Evolutionary conservation across 1,140 invertebrate species (phyloP).

Genomic region (Battus philenor): DNA sequence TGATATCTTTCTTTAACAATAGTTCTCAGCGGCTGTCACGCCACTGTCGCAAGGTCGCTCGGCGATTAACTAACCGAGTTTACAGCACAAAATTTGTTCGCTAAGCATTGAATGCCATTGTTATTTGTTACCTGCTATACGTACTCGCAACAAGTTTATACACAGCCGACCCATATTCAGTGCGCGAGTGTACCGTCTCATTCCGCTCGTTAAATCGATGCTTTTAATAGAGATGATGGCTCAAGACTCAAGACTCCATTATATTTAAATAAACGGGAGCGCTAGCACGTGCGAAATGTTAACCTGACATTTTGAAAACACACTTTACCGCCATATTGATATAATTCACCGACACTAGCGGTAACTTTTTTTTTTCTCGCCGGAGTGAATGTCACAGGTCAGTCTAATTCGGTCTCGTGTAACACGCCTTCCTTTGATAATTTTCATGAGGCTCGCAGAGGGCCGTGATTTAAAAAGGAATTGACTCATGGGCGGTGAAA

Average conservation of each 20-base stretch:
- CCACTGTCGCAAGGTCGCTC: neutral
- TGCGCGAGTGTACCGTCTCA: constrained; percentile 43
- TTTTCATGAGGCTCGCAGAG: constrained; percentile 1
- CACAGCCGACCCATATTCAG: constrained; percentile 54
- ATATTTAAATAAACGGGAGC: constrained; percentile 18
- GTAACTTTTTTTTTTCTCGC: constrained; percentile 1
- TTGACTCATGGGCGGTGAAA: no score
- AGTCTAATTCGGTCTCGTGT: constrained; percentile 6
- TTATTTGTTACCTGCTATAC: constrained; percentile 33
- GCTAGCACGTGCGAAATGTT: constrained; percentile 24
- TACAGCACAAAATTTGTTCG: constrained; percentile 1
- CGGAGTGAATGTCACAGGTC: constrained; percentile 11
- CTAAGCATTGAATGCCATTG: constrained; percentile 22
- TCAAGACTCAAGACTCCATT: constrained; percentile 47
- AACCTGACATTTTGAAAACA: constrained; percentile 19
- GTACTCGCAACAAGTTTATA: constrained; percentile 25
- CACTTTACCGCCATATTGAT: constrained; percentile 1
- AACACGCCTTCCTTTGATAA: constrained; percentile 5
- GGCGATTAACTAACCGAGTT: constrained; percentile 6
- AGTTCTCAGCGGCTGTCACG: neutral
- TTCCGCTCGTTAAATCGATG: constrained; percentile 61
- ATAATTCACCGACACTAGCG: neutral
- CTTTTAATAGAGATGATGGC: constrained; percentile 64
- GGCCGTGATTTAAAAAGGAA: constrained; percentile 13
- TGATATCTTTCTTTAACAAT: no score